phyloP scores from a whole-genome alignment of 2,888 invertebrate species.

The Eudasyphora cyanicolor region DNA sequence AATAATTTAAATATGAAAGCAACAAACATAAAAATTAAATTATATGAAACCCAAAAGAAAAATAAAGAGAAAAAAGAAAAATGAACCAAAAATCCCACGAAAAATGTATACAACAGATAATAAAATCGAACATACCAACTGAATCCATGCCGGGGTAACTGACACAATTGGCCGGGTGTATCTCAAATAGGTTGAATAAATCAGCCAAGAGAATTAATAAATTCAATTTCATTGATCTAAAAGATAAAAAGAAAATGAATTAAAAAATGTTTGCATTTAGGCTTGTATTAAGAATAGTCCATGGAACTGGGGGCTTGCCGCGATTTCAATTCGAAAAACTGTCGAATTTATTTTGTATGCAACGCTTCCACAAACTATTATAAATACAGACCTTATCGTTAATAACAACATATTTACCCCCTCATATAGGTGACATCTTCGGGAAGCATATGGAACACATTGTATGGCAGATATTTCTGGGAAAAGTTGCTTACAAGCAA shows the following conservation, averaged over 20 bases:
- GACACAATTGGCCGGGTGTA: constrained; percentile 94
- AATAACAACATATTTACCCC: constrained; percentile 83
- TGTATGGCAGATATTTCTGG: constrained; percentile 89
- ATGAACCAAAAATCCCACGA: constrained; percentile 23
- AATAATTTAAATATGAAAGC: background rate
- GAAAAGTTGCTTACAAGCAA: constrained; percentile 94
- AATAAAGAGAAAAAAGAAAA: constrained; percentile 39
- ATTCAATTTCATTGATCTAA: constrained; percentile 94
- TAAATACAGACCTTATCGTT: no score
- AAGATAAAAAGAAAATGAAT: constrained; percentile 72
- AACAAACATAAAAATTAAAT: constrained; percentile 14
- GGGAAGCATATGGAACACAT: constrained; percentile 96
- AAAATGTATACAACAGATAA: background rate
- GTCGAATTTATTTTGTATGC: no score
- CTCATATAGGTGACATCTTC: constrained; percentile 97
- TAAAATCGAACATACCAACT: constrained; percentile 73
- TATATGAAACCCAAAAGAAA: constrained; percentile 4
- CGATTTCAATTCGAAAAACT: no score
- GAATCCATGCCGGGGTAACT: constrained; percentile 88
- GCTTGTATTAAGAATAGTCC: no score
- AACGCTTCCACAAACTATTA: no score
- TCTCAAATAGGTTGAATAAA: constrained; percentile 95
- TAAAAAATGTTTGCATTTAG: constrained; percentile 17
- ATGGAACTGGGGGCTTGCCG: no score
- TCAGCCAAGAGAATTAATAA: constrained; percentile 95